Evolutionary conservation across 2,888 invertebrate genomes (phyloP), one percentile per base, ranked within the genome.

Genomic region (Apantesis nais): DNA sequence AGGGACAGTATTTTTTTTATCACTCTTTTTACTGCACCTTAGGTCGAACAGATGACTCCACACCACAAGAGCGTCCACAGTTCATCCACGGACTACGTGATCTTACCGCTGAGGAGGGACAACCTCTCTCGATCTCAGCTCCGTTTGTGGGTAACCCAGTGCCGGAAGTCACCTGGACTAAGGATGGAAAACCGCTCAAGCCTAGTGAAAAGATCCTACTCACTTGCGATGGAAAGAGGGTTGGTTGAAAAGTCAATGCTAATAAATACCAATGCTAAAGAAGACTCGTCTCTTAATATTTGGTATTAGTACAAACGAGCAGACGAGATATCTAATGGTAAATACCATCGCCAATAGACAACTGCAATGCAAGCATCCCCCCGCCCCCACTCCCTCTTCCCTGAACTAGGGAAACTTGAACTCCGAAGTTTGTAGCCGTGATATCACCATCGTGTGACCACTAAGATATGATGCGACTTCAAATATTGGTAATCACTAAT

Each of bases 161-260:
- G 72, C 98, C 98, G 0, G 97, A 97, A 64, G 97, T 97, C 16
- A 92, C 95, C 68, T 98, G 98, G 98, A 97, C 96, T 62, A 98
- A 97, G 88, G 97, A 98, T 87, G 98, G 97, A 1, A 90, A 93
- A 67, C 96, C 97, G 0, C 80, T 98, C 11, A 84, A 91, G 68
- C 96, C 97, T 8, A 96, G 95, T 66, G 97, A 97, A 69, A 96
- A 97, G 67, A 86, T 97, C n/a, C 92, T 97, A 76, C 96, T 97
- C 81, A 97, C 97, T 3, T 98, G 98, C 84, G 98, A 98, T 88
- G 98, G 98, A 0, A 97, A 97, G 89, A 97, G 97, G 92, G 97
- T 96, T 69, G 87, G 92, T 77, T 22, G 2, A 44, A 44, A 25
- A 63, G 44, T 16, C 44, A 44, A 5, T 5, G 16, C 34, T 34